A percentile compares a stretch with the other conserved stretches of the same genome.
These are phyloP conservation scores for Malaclemys terrapin DNA, from an alignment of 2,113 vertebrate species.

Conservation along the genomic window DNA sequence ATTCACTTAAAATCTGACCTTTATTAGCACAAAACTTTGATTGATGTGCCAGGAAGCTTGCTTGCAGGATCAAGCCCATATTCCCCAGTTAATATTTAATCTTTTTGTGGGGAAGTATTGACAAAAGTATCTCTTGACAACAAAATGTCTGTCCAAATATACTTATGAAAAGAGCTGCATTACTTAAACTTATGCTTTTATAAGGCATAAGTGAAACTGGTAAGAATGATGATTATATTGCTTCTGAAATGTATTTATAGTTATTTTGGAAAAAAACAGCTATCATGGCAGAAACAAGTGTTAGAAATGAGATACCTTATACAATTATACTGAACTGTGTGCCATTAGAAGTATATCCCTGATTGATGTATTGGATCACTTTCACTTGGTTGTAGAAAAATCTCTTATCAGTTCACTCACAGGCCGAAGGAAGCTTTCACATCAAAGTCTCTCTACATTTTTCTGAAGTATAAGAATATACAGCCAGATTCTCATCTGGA, in stretches of 20 bases:
- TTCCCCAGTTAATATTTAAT: slow-evolving; percentile 19
- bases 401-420: slow-evolving; percentile 21
- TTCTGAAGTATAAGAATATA: neutral
- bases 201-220: slow-evolving; percentile 5
- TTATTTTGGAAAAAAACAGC: neutral
- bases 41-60: slow-evolving; percentile 4
- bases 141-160: slow-evolving; percentile 18
- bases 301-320: slow-evolving; percentile 31
- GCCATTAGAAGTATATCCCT: slow-evolving; percentile 19
- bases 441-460: neutral
- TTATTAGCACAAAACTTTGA: neutral
- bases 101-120: neutral
- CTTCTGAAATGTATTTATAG: neutral
- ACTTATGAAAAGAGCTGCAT: neutral
- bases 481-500: neutral
- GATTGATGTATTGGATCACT: neutral
- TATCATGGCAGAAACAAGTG: neutral
- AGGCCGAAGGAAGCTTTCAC: neutral
- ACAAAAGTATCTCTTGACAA: neutral
- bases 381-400: slow-evolving; percentile 4
- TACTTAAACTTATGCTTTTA: neutral
- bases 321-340: slow-evolving; percentile 45
- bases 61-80: slow-evolving; percentile 6
- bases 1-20: neutral
- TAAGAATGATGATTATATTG: neutral